Percentiles rank a stretch among this genome's conserved stretches.
phyloP scores from a whole-genome alignment of 2,888 invertebrate species.

The Macrophya alboannulata region DNA sequence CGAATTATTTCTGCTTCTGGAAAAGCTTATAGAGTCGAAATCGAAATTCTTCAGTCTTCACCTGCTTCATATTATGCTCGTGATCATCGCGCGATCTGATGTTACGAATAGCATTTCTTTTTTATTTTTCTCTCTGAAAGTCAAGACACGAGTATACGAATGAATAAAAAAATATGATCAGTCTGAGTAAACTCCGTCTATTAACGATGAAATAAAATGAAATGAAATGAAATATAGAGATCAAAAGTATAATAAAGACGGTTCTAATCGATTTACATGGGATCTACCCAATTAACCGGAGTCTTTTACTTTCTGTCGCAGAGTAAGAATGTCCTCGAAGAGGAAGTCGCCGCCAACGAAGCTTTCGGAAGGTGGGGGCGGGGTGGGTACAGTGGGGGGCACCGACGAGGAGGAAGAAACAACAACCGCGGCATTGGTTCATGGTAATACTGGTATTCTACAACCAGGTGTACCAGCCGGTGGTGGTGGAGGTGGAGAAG shows the following conservation, averaged over 20 bases:
- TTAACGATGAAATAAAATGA: not conserved
- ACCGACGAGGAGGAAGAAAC: constrained; percentile 82
- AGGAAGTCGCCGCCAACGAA: constrained; percentile 97
- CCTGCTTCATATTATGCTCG: not conserved
- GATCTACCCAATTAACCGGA: constrained; percentile 39
- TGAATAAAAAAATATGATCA: not conserved
- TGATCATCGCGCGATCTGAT: not conserved
- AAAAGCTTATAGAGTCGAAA: no score
- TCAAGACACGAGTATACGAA: not conserved
- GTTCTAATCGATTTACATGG: not conserved
- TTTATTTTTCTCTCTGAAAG: no score
- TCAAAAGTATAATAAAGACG: not conserved
- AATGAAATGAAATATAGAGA: not conserved
- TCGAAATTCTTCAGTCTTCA: not conserved
- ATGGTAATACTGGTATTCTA: not conserved
- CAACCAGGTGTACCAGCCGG: constrained; percentile 21
- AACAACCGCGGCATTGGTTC: constrained; percentile 50
- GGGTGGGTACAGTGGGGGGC: constrained; percentile 74
- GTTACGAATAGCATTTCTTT: not conserved
- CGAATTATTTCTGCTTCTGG: no score
- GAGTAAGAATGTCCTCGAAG: constrained; percentile 97
- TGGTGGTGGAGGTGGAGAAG: constrained; percentile 60
- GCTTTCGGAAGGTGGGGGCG: constrained; percentile 89
- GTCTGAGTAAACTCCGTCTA: not conserved
- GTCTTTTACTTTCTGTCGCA: constrained; percentile 82